A percentile compares a stretch with the other conserved stretches of the same genome.
These are phyloP conservation scores for Bryconaethiops microstoma DNA, from an alignment of 2,797 vertebrate species.

Conservation along the genomic window DNA sequence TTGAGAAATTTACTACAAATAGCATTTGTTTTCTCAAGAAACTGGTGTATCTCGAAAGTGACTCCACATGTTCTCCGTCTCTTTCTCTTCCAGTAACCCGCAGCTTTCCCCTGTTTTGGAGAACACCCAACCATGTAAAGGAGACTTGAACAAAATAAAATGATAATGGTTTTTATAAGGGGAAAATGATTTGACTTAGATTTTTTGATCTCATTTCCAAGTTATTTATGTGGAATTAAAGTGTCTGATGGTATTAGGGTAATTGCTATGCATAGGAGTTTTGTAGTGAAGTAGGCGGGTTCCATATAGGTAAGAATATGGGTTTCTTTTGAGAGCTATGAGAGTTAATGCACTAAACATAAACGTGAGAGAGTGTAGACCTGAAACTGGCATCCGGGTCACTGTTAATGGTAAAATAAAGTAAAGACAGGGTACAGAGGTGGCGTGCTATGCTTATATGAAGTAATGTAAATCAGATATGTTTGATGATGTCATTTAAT, in stretches of 20 bases:
- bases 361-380: constrained; percentile 5
- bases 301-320: constrained; percentile 40
- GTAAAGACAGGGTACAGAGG: constrained; percentile 23
- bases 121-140: constrained; percentile 50
- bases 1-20: constrained; percentile 56
- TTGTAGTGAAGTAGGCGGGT: constrained; percentile 36
- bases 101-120: constrained; percentile 49
- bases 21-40: constrained; percentile 32
- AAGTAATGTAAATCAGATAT: no score
- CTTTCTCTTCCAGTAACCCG: constrained; percentile 46
- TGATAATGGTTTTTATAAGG: constrained; percentile 60
- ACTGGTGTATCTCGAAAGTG: constrained; percentile 58
- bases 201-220: constrained; percentile 58
- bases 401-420: constrained; percentile 20
- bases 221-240: constrained; percentile 50
- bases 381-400: neutral
- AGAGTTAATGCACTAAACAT: constrained; percentile 11
- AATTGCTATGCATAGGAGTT: constrained; percentile 42
- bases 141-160: constrained; percentile 55
- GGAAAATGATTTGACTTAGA: constrained; percentile 49
- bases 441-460: neutral
- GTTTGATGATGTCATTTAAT: no score
- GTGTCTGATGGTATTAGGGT: constrained; percentile 49
- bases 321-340: constrained; percentile 13
- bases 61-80: constrained; percentile 58